Percentiles rank a stretch among this genome's conserved stretches.
These are phyloP conservation scores for Drosophila ogumai DNA, from an alignment of 1,140 invertebrate genomes.

Conservation along the genomic window DNA sequence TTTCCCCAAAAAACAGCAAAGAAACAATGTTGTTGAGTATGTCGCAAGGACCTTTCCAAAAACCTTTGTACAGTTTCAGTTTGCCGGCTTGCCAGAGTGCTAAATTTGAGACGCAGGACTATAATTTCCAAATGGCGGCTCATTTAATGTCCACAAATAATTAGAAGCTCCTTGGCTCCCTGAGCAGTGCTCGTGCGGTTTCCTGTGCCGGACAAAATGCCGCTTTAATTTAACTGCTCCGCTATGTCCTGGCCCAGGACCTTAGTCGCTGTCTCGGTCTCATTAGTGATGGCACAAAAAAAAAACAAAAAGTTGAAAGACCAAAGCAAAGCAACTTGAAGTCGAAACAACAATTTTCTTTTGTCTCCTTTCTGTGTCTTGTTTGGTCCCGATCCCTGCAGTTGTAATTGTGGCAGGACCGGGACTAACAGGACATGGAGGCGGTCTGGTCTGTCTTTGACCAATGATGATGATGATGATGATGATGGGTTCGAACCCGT, in stretches of 20 bases:
- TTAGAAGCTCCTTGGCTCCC: constrained; percentile 47
- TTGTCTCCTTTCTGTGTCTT: constrained; percentile 3
- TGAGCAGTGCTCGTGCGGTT: constrained; percentile 9
- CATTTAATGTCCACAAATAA: constrained; percentile 77
- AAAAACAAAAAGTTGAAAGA: constrained; percentile 43
- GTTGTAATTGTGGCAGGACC: constrained; percentile 1
- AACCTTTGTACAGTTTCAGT: not conserved
- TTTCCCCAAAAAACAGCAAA: not conserved
- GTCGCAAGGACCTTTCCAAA: not conserved
- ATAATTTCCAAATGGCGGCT: constrained; percentile 67
- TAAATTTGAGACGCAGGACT: constrained; percentile 49
- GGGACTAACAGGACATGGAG: not conserved
- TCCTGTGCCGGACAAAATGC: constrained; percentile 46
- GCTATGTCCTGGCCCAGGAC: constrained; percentile 15
- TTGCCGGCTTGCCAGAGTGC: not conserved
- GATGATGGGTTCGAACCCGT: not conserved
- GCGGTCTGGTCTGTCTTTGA: constrained; percentile 7
- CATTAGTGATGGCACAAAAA: constrained; percentile 50
- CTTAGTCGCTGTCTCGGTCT: constrained; percentile 22
- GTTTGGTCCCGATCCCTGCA: constrained; percentile 7
- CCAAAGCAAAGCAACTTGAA: constrained; percentile 39
- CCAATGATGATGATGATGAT: not conserved
- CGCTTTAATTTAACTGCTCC: constrained; percentile 56
- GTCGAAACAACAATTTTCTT: constrained; percentile 61
- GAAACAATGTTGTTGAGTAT: not conserved